These are phyloP conservation scores for Neolamprologus multifasciatus DNA, from an alignment of 2,797 vertebrate species.

Conservation along the genomic window DNA sequence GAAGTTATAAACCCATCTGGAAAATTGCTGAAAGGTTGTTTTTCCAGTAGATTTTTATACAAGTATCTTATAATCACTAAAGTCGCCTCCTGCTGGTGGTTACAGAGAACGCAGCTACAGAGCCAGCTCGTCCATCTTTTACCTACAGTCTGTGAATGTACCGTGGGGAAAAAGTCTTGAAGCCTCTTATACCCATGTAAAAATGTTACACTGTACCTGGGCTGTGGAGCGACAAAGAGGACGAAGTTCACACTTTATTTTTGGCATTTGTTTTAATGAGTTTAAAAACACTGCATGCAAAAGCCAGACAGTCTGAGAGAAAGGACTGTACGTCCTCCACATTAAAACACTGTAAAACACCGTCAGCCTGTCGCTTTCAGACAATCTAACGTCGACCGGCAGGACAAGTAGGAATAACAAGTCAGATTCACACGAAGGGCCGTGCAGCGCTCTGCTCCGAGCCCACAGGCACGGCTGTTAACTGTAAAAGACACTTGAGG, in stretches of 20 bases:
- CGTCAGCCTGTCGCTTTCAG: background rate
- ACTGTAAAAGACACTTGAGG: conserved; percentile 58
- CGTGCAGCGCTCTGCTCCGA: background rate
- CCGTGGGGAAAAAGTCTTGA: background rate
- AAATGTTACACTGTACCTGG: background rate
- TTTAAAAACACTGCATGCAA: conserved; percentile 76
- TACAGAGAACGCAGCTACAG: background rate
- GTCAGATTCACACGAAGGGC: background rate
- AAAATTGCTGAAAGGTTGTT: background rate
- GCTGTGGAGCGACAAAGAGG: background rate
- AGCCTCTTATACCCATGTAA: background rate
- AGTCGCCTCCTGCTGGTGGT: background rate
- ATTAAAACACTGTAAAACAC: conserved; percentile 24
- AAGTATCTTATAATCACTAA: background rate
- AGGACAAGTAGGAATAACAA: background rate
- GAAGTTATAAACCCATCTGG: background rate
- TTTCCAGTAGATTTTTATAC: background rate
- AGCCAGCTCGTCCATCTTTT: background rate
- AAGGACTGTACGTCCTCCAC: conserved; percentile 27
- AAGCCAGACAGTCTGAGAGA: conserved; percentile 58
- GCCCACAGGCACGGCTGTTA: conserved; percentile 63
- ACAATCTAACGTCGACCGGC: background rate
- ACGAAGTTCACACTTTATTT: conserved; percentile 27
- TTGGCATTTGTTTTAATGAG: conserved; percentile 62
- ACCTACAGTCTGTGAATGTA: background rate